phyloP scores from a whole-genome alignment of 2,888 invertebrate species.

The Oscheius sp. region DNA sequence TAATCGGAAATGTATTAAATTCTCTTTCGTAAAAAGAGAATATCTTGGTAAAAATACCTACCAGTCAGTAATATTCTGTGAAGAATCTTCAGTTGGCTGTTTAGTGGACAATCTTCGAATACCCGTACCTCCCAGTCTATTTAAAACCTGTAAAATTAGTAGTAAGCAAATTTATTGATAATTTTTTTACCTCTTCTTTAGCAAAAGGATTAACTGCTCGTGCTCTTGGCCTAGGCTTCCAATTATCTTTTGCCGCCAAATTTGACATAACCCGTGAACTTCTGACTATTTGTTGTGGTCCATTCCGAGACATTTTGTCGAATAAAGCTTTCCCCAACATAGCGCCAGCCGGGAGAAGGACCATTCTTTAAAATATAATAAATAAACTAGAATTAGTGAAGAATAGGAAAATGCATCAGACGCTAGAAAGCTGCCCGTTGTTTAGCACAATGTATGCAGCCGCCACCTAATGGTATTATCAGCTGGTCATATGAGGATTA shows the following conservation, averaged over 20 bases:
- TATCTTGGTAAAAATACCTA: conserved; percentile 35
- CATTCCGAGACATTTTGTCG: conserved; percentile 24
- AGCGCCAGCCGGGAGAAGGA: conserved; percentile 24
- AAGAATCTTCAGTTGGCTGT: conserved; percentile 25
- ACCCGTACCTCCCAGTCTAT: conserved; percentile 40
- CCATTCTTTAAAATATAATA: conserved; percentile 5
- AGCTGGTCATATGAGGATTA: too few species aligned
- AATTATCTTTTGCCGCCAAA: neutral
- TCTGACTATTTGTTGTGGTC: neutral
- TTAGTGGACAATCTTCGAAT: conserved; percentile 31
- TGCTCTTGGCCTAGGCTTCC: conserved; percentile 4
- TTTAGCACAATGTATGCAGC: too few species aligned
- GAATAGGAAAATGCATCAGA: too few species aligned
- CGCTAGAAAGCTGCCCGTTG: too few species aligned
- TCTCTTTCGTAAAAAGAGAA: neutral
- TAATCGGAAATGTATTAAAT: neutral
- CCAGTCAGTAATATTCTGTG: conserved; percentile 38
- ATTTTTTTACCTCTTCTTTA: conserved; percentile 12
- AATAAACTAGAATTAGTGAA: too few species aligned
- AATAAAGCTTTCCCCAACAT: conserved; percentile 29
- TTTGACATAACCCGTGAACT: neutral
- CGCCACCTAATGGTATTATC: too few species aligned
- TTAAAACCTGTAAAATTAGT: conserved; percentile 30
- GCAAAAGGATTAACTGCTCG: conserved; percentile 16
- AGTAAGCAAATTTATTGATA: neutral